Evolutionary conservation across 2,888 invertebrate species (phyloP), one percentile per base, ranked within the genome.

Genomic region (Melinaea menophilus): DNA sequence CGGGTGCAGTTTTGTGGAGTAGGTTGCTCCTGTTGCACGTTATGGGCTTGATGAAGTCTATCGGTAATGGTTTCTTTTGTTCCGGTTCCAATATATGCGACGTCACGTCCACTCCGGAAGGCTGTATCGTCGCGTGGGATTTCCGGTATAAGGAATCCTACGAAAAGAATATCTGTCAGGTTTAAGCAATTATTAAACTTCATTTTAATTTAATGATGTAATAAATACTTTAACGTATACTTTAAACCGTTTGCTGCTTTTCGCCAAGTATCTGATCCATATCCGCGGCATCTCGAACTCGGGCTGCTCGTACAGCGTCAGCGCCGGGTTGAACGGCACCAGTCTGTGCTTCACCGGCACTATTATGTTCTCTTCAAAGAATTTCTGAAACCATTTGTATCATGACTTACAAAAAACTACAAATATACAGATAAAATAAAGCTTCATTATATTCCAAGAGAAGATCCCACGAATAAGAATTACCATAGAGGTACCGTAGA

Each of bases 261-360:
- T 81, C 41, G 85, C 79, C 35, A 89, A 80, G 70, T 86, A 84
- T 4, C 79, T 74, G 12, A 84, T 68, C 88, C 88, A 90, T 0
- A 80, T 66, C 2, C 76, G 63, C 0, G 90, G 89, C 72, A 89
- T 77, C 66, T 90, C 90, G 51, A 80, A 74, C 46, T 83, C 87
- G 0, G 90, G 88, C 55, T 90, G 90, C 56, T 89, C 83, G 75
- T 86, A 86, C 45, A 90, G 69, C 1, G 84, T 84, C 35, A 86
- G n/a, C 2, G 69, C 59, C 0, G 85, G 81, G 71, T 84, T 83
- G 77, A 71, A 89, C 5, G 87, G 82, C 35, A 88, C 48, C 48
- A 90, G 69, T 2, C 63, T 68, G 69, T 90, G 90, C 31, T 79
- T 69, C 12, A 86, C 84, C 0, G 81, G 78, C 0, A 68, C 69